These are phyloP conservation scores for Hermaeophaga mercurialis DNA, from an alignment of 2,888 invertebrate genomes.

Conservation along the genomic window DNA sequence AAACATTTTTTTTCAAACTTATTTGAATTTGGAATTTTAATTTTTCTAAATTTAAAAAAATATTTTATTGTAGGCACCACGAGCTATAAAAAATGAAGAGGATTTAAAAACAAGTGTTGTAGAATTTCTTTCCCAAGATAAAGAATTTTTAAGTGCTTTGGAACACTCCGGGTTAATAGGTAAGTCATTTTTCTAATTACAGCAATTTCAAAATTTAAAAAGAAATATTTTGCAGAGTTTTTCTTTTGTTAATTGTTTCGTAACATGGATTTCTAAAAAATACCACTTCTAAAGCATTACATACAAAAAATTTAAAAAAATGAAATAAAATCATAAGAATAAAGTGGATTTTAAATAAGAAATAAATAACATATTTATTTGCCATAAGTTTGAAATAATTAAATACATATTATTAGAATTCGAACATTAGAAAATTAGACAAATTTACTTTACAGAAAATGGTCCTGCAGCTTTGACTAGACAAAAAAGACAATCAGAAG, in stretches of 20 bases:
- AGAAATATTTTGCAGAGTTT: constrained; percentile 23
- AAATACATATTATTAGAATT: no score
- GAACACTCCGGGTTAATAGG: constrained; percentile 31
- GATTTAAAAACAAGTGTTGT: constrained; percentile 49
- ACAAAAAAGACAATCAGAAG: constrained; percentile 32
- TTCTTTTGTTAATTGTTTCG: no score
- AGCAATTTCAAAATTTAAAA: neutral
- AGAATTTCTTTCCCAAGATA: constrained; percentile 52
- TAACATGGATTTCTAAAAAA: no score
- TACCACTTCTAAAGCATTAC: no score
- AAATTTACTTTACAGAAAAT: constrained; percentile 12
- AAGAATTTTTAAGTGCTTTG: constrained; percentile 42
- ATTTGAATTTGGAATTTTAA: neutral
- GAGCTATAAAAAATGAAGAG: constrained; percentile 36
- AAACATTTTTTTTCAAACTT: no score
- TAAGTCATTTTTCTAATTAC: constrained; percentile 7
- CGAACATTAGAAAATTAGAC: no score
- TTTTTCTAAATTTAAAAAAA: neutral
- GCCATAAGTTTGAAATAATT: no score
- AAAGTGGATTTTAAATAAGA: no score
- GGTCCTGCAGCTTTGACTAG: constrained; percentile 16
- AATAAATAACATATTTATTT: no score
- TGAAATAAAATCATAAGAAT: no score
- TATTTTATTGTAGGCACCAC: constrained; percentile 41
- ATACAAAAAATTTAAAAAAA: no score